Conservation (phyloP, 92 coral and sea anemone species). For the Epizoanthus fatuus region DNA sequence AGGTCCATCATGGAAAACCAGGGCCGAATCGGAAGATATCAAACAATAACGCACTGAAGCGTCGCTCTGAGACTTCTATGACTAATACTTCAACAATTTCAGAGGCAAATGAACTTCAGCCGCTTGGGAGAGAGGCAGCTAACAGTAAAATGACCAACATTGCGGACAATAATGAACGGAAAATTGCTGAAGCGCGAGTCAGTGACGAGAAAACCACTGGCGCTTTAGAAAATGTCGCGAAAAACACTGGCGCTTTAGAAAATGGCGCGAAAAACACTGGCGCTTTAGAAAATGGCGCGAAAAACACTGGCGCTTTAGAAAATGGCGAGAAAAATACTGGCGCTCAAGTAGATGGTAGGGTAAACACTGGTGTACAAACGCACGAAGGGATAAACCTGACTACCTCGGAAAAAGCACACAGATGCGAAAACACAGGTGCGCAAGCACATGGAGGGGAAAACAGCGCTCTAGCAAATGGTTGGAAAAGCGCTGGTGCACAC, state of each 20-base stretch:
- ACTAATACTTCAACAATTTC: neutral
- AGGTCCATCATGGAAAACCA: slow-evolving; percentile 23
- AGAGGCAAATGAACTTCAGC: neutral
- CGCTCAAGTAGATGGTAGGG: no score
- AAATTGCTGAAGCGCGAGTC: neutral
- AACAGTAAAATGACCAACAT: neutral
- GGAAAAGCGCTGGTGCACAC: neutral
- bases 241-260: neutral
- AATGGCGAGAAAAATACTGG: no score
- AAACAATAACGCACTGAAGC: neutral
- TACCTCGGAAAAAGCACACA: no score
- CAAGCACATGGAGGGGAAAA: no score
- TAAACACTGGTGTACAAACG: no score
- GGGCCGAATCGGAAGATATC: neutral
- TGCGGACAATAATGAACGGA: neutral
- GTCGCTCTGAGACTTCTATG: neutral
- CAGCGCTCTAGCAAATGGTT: neutral
- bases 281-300: neutral
- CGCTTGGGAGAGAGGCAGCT: neutral
- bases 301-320: no score
- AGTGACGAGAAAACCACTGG: neutral
- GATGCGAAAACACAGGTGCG: no score
- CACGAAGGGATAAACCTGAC: no score
- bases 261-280: neutral
- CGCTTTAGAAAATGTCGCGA: neutral